A percentile compares a stretch with the other conserved stretches of the same genome.
Conservation (phyloP, 2,113 vertebrate species). For the Variabilichromis moorii region DNA sequence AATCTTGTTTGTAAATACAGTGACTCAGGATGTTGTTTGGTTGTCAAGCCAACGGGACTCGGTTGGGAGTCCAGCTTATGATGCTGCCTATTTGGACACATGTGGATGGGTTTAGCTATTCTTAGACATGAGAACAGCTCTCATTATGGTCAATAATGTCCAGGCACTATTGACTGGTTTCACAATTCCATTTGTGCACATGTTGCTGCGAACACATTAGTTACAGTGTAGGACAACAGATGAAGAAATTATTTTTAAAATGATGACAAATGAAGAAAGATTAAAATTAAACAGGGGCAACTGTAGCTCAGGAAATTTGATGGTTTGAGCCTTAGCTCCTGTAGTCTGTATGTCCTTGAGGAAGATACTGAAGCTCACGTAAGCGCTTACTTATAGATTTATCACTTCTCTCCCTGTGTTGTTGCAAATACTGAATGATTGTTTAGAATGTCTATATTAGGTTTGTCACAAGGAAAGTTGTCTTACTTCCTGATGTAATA, state of each 20-base stretch:
- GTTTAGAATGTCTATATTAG: background rate
- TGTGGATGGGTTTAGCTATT: background rate
- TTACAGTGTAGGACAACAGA: background rate
- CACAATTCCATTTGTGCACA: background rate
- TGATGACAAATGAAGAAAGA: background rate
- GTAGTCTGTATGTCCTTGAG: background rate
- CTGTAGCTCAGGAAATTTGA: background rate
- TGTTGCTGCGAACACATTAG: background rate
- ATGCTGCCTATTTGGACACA: background rate
- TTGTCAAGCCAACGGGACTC: background rate
- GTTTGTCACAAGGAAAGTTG: background rate
- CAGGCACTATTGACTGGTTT: constrained; percentile 22
- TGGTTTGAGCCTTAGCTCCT: background rate
- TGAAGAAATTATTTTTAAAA: background rate
- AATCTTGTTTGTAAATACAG: constrained; percentile 18
- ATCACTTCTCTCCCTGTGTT: background rate
- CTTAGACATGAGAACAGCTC: background rate
- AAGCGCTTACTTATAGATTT: background rate
- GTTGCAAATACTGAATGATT: background rate
- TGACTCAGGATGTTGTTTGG: constrained; percentile 2
- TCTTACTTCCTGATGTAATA: background rate
- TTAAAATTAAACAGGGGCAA: background rate
- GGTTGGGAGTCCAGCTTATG: background rate
- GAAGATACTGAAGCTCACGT: background rate
- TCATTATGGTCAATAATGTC: constrained; percentile 18